Evolutionary conservation across 23 tunicate species (phyloP).

Genomic region (Ascidia mentula): DNA sequence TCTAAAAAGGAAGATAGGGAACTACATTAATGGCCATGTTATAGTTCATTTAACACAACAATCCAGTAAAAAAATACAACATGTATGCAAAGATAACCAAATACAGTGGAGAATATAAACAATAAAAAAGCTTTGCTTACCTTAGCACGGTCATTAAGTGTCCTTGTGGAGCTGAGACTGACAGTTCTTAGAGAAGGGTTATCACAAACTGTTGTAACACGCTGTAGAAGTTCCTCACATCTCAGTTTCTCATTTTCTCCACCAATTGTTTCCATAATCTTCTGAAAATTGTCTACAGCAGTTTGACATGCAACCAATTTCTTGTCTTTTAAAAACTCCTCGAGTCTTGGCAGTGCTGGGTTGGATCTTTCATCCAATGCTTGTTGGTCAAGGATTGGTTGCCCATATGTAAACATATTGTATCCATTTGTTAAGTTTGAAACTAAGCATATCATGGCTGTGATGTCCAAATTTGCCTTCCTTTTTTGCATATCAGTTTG

Average conservation of each 20-base stretch:
- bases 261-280: conserved; percentile 69
- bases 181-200: conserved; percentile 47
- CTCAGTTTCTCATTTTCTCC: conserved; percentile 70
- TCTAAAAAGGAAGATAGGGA: conserved; percentile 7
- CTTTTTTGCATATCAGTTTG: neutral
- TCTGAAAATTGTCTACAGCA: conserved; percentile 46
- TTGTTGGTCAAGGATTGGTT: conserved; percentile 68
- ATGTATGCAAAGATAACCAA: too few species aligned
- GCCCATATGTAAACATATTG: conserved; percentile 29
- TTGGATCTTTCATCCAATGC: conserved; percentile 63
- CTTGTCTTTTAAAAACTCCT: conserved; percentile 53
- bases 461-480: conserved; percentile 61
- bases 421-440: conserved; percentile 72
- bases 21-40: neutral
- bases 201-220: conserved; percentile 46
- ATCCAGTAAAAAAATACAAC: neutral
- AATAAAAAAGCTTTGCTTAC: conserved; percentile 21
- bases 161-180: conserved; percentile 26
- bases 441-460: conserved; percentile 66
- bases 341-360: conserved; percentile 55
- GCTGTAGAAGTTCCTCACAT: conserved; percentile 47
- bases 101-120: too few species aligned
- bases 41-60: neutral
- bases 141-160: conserved; percentile 42
- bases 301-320: conserved; percentile 62